phyloP scores from a whole-genome alignment of 1,140 invertebrate genomes.

The Drosophila orena region DNA sequence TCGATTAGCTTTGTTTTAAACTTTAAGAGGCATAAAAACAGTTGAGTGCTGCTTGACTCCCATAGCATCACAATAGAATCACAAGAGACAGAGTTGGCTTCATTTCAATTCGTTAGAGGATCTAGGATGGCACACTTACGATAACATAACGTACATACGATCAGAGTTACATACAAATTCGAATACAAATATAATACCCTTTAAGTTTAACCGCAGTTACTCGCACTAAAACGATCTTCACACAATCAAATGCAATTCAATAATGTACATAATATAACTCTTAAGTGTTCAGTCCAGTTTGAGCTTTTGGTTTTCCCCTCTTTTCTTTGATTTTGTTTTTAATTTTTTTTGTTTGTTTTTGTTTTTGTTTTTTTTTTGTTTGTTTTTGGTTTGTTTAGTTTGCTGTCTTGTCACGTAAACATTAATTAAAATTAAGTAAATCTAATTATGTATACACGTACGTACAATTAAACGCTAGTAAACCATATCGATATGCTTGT shows the following conservation, averaged over 20 bases:
- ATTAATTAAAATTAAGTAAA: slow-evolving; percentile 76
- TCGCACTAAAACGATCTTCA: slow-evolving; percentile 45
- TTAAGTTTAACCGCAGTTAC: slow-evolving; percentile 45
- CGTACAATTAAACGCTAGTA: slow-evolving; percentile 59
- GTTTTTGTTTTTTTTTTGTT: slow-evolving; percentile 41
- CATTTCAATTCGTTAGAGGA: slow-evolving; percentile 27
- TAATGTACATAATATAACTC: slow-evolving; percentile 71
- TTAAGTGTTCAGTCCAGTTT: slow-evolving; percentile 84
- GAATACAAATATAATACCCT: slow-evolving; percentile 63
- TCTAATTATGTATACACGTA: slow-evolving; percentile 70
- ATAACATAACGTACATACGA: slow-evolving; percentile 58
- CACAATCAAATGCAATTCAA: slow-evolving; percentile 68
- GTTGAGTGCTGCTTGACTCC: slow-evolving; percentile 70
- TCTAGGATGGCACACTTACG: slow-evolving; percentile 38
- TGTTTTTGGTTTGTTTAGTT: slow-evolving; percentile 52
- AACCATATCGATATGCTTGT: slow-evolving; percentile 62
- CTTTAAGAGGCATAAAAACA: slow-evolving; percentile 77
- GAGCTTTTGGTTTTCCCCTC: slow-evolving; percentile 74
- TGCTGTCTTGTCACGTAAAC: slow-evolving; percentile 48
- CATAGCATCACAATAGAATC: slow-evolving; percentile 79
- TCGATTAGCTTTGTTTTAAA: slow-evolving; percentile 66
- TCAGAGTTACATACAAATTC: slow-evolving; percentile 64
- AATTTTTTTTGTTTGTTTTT: slow-evolving; percentile 13
- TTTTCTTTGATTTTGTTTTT: slow-evolving; percentile 47
- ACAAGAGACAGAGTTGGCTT: slow-evolving; percentile 81